Conservation (phyloP, 2,888 invertebrate species). For the Brachyptera putata region DNA sequence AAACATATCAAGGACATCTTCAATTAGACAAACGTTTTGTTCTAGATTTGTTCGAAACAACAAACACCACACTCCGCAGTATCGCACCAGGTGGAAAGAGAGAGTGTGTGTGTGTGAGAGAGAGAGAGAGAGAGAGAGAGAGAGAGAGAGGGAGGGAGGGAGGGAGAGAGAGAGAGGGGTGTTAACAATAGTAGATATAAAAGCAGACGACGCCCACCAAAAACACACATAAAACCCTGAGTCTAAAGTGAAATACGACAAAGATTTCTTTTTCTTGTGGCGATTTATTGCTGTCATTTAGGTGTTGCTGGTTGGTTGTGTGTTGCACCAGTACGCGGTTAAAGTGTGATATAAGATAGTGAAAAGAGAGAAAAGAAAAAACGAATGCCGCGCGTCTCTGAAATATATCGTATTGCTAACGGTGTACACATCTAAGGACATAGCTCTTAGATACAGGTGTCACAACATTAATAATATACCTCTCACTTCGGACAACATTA, state of each 20-base stretch:
- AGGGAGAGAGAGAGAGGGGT: background rate
- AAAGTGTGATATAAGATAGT: background rate
- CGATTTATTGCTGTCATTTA: conserved; percentile 15
- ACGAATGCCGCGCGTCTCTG: background rate
- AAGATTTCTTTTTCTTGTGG: background rate
- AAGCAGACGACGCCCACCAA: conserved; percentile 1
- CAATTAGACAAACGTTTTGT: conserved; percentile 3
- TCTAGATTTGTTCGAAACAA: background rate
- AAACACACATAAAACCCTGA: background rate
- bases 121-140: no score
- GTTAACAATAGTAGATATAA: conserved; percentile 1
- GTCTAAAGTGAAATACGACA: background rate
- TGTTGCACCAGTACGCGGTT: no score
- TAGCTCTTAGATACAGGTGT: conserved; percentile 13
- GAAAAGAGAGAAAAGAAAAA: background rate
- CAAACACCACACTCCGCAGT: background rate
- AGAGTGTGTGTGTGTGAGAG: no score
- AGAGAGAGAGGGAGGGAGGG: no score
- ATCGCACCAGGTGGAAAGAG: no score
- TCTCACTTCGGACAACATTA: conserved; percentile 18
- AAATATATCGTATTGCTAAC: background rate
- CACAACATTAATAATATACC: conserved; percentile 20
- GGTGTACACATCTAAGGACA: conserved; percentile 4
- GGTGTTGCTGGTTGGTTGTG: conserved; percentile 16
- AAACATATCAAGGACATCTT: conserved; percentile 17